These are phyloP conservation scores for Psittacara wagleri DNA, from an alignment of 2,113 vertebrate genomes.

Conservation along the genomic window DNA sequence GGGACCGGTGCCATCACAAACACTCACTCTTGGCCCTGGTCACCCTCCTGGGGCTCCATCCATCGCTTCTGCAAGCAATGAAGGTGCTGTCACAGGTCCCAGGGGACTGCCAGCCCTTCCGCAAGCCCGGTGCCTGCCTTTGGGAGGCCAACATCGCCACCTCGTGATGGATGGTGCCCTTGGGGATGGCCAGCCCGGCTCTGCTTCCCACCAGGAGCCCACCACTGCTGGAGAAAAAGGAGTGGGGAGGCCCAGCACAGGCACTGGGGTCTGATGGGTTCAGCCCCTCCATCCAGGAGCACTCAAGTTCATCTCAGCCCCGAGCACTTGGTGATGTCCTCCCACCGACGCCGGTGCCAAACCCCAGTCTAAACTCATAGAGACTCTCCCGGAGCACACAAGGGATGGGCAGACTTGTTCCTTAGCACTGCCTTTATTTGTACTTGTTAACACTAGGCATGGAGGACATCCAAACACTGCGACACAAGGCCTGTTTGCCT, in stretches of 20 bases:
- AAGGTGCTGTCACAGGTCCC: background rate
- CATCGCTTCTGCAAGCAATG: rapidly evolving
- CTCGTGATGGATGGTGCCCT: background rate
- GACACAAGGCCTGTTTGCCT: background rate
- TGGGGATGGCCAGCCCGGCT: background rate
- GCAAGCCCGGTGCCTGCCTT: background rate
- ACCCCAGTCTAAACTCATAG: background rate
- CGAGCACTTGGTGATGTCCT: rapidly evolving
- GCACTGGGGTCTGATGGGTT: background rate
- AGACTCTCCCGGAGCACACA: background rate
- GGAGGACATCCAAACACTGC: background rate
- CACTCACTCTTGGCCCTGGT: background rate
- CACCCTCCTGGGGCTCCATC: background rate
- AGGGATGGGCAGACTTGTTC: background rate
- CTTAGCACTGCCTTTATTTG: conserved; percentile 57
- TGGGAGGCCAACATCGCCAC: background rate
- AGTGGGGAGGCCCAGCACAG: background rate
- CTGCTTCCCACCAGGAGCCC: background rate
- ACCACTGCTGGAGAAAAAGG: background rate
- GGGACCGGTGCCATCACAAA: background rate
- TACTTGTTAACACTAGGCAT: background rate
- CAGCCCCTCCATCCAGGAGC: background rate
- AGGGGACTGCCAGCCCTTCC: rapidly evolving
- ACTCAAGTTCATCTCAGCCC: rapidly evolving
- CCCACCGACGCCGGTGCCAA: rapidly evolving